These are phyloP conservation scores for Graptemys geographica DNA, from an alignment of 2,797 vertebrate species.

Conservation along the genomic window DNA sequence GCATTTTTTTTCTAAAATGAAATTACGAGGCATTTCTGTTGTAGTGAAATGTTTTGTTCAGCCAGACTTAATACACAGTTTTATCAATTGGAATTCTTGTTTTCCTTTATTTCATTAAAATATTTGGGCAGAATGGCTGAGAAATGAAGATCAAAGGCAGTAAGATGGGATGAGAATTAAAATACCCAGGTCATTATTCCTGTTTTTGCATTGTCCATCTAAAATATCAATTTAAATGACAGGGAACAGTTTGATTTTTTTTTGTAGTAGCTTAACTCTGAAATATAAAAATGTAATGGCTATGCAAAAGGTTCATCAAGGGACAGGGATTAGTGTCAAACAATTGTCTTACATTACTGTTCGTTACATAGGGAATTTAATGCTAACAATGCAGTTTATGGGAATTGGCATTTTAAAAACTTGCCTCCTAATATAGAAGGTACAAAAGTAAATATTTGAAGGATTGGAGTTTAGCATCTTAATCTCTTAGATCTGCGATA, in stretches of 20 bases:
- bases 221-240: background rate
- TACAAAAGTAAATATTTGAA: conserved; percentile 44
- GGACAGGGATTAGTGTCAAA: background rate
- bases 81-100: conserved; percentile 22
- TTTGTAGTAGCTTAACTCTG: conserved; percentile 33
- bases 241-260: background rate
- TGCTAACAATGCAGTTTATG: conserved; percentile 17
- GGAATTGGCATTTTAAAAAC: conserved; percentile 22
- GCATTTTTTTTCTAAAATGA: conserved; percentile 4
- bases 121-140: background rate
- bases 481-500: background rate
- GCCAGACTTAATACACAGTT: conserved; percentile 5
- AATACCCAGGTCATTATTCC: background rate
- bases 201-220: conserved; percentile 34
- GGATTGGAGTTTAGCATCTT: background rate
- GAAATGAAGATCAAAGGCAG: conserved; percentile 33
- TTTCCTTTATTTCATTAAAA: background rate
- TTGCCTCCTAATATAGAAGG: background rate
- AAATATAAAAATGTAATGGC: conserved; percentile 19
- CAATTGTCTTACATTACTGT: conserved; percentile 18
- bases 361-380: conserved; percentile 11
- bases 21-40: background rate
- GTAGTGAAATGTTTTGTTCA: conserved; percentile 38
- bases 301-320: conserved; percentile 28
- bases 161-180: conserved; percentile 2